These are phyloP conservation scores for Cheilosia urbana DNA, from an alignment of 2,888 invertebrate genomes.

Conservation along the genomic window DNA sequence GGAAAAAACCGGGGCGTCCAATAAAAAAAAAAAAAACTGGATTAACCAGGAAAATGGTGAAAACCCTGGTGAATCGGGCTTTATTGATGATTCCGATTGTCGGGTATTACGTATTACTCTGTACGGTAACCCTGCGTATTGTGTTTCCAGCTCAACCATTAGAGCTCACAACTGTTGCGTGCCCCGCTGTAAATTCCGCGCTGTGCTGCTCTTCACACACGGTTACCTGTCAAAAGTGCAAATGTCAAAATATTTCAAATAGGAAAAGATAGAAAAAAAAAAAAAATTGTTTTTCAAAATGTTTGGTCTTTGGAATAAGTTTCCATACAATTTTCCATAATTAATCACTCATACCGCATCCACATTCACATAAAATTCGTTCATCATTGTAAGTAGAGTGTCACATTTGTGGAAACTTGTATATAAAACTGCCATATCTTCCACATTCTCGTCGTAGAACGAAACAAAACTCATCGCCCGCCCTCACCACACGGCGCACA, in stretches of 20 bases:
- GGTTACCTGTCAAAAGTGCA: constrained; percentile 50
- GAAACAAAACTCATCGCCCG: constrained; percentile 36
- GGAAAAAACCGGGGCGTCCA: too few species aligned
- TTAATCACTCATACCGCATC: constrained; percentile 44
- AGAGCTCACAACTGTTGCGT: constrained; percentile 43
- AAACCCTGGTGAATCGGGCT: too few species aligned
- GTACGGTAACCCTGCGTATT: not conserved
- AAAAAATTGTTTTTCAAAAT: constrained; percentile 71
- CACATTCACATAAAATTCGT: constrained; percentile 46
- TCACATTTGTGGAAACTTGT: not conserved
- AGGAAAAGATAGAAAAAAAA: constrained; percentile 19
- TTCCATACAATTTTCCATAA: constrained; percentile 61
- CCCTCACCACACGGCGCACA: constrained; percentile 44
- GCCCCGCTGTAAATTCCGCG: constrained; percentile 36
- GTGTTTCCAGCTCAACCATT: not conserved
- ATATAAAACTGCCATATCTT: constrained; percentile 27
- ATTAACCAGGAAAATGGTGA: too few species aligned
- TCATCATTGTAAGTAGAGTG: constrained; percentile 57
- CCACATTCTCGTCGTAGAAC: constrained; percentile 44
- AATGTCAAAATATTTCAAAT: constrained; percentile 71
- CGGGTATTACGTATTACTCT: too few species aligned
- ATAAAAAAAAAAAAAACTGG: too few species aligned
- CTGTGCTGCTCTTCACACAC: constrained; percentile 1
- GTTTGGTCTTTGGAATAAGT: constrained; percentile 65
- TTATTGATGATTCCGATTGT: too few species aligned